Conservation (phyloP, 2,888 invertebrate genomes). For the Philopedon plagiatum region DNA sequence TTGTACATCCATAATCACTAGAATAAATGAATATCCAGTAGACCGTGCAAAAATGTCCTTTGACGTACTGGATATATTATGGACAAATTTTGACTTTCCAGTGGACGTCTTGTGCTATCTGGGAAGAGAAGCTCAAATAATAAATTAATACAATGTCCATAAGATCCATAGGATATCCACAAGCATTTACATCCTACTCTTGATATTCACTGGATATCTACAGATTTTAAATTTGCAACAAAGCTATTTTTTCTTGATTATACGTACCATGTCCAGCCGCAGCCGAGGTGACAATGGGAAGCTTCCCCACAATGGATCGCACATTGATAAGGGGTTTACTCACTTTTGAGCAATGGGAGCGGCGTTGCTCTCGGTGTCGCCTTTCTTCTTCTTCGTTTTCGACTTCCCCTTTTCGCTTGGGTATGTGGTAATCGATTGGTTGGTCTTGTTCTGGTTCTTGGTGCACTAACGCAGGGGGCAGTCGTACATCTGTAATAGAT, state of each 20-base stretch:
- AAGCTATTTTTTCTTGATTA: conserved; percentile 61
- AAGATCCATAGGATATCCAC: too few relatives aligned
- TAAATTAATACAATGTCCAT: too few relatives aligned
- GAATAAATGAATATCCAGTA: too few relatives aligned
- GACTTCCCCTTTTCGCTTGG: conserved; percentile 81
- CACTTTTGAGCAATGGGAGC: conserved; percentile 79
- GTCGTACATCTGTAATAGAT: conserved; percentile 39
- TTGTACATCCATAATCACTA: too few relatives aligned
- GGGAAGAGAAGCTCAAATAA: too few relatives aligned
- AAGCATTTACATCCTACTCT: too few relatives aligned
- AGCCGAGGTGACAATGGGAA: conserved; percentile 78
- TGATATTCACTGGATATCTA: too few relatives aligned
- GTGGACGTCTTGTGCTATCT: too few relatives aligned
- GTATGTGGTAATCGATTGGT: conserved; percentile 91
- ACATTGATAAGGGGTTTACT: conserved; percentile 75
- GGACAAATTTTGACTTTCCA: too few relatives aligned
- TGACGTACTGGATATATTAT: too few relatives aligned
- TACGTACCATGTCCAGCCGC: conserved; percentile 85
- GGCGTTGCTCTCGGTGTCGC: conserved; percentile 78
- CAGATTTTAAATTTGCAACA: too few relatives aligned
- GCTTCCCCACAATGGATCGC: conserved; percentile 71
- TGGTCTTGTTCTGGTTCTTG: conserved; percentile 74
- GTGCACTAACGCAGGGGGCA: conserved; percentile 33
- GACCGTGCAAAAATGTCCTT: too few relatives aligned
- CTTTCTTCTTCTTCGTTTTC: conserved; percentile 80